These are phyloP conservation scores for Apostichopus californicus DNA, from an alignment of 35 echinoderm and acorn worm species.

Conservation along the genomic window DNA sequence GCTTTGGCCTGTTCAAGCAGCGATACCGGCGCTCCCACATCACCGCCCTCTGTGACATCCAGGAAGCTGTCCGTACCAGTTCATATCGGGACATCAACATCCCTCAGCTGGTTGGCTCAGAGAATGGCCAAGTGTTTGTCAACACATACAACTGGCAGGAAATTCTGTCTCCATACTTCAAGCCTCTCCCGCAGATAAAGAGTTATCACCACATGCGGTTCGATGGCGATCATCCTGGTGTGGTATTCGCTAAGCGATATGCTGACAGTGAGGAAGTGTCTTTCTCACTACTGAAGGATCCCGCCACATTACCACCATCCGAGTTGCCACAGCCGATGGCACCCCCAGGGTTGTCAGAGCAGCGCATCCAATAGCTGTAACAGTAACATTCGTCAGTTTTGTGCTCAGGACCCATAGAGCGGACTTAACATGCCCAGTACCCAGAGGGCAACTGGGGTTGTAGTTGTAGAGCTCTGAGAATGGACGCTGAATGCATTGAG, in stretches of 20 bases:
- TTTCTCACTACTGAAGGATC: neutral
- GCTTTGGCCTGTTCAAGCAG: constrained; percentile 66
- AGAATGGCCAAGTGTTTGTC: constrained; percentile 31
- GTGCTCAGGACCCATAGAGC: constrained; percentile 1
- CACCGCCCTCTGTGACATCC: constrained; percentile 28
- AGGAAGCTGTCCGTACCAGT: constrained; percentile 11
- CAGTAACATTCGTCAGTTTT: neutral
- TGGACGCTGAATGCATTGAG: constrained; percentile 17
- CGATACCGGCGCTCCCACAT: neutral
- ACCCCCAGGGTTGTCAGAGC: neutral
- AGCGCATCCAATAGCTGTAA: neutral
- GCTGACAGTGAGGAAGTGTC: no score
- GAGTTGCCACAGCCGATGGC: neutral
- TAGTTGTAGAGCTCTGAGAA: constrained; percentile 11
- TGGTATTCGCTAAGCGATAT: no score
- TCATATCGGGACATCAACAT: constrained; percentile 20
- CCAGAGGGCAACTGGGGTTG: constrained; percentile 5
- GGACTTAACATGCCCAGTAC: neutral
- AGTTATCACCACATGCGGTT: constrained; percentile 50
- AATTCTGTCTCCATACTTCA: constrained; percentile 55
- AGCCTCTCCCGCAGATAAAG: constrained; percentile 55
- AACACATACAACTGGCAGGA: constrained; percentile 48
- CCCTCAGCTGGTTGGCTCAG: constrained; percentile 45
- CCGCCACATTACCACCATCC: neutral
- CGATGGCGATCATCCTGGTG: neutral